phyloP scores from a whole-genome alignment of 1,140 invertebrate species.

The Ceratosolen solmsi region DNA sequence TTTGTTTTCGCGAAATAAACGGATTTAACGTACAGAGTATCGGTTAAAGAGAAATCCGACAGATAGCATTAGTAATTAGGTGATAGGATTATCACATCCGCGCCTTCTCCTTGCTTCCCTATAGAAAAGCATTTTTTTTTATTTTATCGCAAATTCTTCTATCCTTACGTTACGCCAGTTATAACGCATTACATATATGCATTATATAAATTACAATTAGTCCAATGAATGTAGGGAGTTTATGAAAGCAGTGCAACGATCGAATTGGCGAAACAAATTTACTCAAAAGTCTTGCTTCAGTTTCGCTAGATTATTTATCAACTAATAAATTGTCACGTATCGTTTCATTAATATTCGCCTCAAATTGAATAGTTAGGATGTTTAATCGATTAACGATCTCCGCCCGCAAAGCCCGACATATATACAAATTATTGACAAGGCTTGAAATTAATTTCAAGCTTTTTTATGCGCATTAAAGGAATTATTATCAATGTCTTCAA shows the following conservation, averaged over 20 bases:
- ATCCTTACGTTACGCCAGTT: too few relatives aligned
- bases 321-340: slow-evolving; percentile 8
- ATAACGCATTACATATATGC: neutral
- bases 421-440: too few relatives aligned
- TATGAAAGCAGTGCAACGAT: neutral
- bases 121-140: too few relatives aligned
- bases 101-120: neutral
- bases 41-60: neutral
- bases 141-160: too few relatives aligned
- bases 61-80: neutral
- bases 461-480: too few relatives aligned
- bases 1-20: neutral
- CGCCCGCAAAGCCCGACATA: too few relatives aligned
- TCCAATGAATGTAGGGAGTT: neutral
- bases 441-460: too few relatives aligned
- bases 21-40: neutral
- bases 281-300: neutral
- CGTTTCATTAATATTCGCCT: neutral
- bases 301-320: neutral
- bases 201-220: neutral
- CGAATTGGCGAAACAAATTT: neutral
- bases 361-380: neutral
- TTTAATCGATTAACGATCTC: neutral
- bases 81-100: neutral
- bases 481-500: neutral